These are phyloP conservation scores for Geodia barretti DNA, from an alignment of 37 sponge, comb jelly and placozoan genomes.

Conservation along the genomic window DNA sequence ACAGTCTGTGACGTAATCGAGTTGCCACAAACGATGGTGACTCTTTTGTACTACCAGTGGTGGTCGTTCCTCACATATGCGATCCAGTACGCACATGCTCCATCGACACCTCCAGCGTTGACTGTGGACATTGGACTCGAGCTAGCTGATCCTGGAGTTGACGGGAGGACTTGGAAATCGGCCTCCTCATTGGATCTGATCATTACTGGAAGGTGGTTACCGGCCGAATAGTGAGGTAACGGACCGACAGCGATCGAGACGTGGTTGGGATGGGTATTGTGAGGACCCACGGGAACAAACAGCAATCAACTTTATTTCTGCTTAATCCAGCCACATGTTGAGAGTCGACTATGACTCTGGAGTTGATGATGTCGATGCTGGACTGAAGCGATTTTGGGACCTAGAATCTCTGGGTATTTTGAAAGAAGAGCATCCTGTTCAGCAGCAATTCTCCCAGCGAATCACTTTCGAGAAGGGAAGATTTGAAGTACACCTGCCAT, in stretches of 20 bases:
- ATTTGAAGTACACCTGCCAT: slow-evolving; percentile 8
- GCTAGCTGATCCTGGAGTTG: slow-evolving; percentile 13
- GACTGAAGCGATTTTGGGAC: slow-evolving; percentile 8
- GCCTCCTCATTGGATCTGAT: slow-evolving; percentile 24
- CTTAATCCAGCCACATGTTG: slow-evolving; percentile 1
- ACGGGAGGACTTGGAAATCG: slow-evolving; percentile 9
- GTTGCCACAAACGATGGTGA: slow-evolving; percentile 7
- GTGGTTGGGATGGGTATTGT: slow-evolving; percentile 22
- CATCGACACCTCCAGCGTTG: background rate
- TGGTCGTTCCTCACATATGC: slow-evolving; percentile 23
- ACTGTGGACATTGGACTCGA: slow-evolving; percentile 6
- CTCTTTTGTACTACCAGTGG: background rate
- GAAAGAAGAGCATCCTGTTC: slow-evolving; percentile 5
- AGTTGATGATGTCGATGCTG: background rate
- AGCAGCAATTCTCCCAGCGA: background rate
- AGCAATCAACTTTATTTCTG: background rate
- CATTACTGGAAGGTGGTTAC: slow-evolving; percentile 32
- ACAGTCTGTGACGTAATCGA: slow-evolving; percentile 21
- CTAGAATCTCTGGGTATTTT: slow-evolving; percentile 19
- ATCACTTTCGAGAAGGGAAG: background rate
- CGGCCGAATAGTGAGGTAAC: background rate
- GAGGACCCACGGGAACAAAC: background rate
- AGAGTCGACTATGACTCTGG: background rate
- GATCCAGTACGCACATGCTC: slow-evolving; percentile 7
- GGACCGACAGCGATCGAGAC: slow-evolving; percentile 37